phyloP scores from a whole-genome alignment of 2,113 vertebrate species.

The Oxygymnocypris stewartii region DNA sequence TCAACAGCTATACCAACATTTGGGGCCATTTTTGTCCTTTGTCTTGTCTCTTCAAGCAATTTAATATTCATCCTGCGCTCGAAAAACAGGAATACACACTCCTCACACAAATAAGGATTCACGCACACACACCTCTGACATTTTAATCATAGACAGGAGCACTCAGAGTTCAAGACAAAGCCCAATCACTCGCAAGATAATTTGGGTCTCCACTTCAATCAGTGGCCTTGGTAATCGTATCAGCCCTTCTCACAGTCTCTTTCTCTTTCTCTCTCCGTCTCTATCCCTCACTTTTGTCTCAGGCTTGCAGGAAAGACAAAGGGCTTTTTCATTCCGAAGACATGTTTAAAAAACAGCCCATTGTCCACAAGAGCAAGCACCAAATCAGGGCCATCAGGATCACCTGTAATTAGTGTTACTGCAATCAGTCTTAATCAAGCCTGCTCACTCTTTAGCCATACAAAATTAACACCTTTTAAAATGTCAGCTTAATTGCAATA shows the following conservation, averaged over 20 bases:
- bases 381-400: constrained; percentile 51
- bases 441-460: constrained; percentile 31
- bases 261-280: constrained; percentile 74
- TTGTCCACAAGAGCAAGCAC: constrained; percentile 66
- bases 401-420: constrained; percentile 67
- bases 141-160: constrained; percentile 76
- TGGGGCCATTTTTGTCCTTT: constrained; percentile 37
- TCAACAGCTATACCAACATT: not conserved
- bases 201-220: constrained; percentile 81
- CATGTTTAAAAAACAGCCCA: constrained; percentile 50
- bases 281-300: constrained; percentile 55
- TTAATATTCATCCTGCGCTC: constrained; percentile 44
- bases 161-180: constrained; percentile 75
- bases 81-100: constrained; percentile 35
- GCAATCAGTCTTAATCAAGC: constrained; percentile 59
- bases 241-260: constrained; percentile 73
- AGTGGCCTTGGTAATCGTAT: constrained; percentile 77
- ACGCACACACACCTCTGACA: constrained; percentile 61
- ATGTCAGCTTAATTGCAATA: constrained; percentile 52
- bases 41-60: constrained; percentile 18
- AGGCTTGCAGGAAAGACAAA: constrained; percentile 58
- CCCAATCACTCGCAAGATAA: constrained; percentile 78
- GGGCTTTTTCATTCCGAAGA: constrained; percentile 57
- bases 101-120: constrained; percentile 46
- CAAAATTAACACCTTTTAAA: constrained; percentile 38